Base-by-base conservation (phyloP, 2,888 invertebrate genomes). In the Rhopalosiphum nymphaeae region DNA sequence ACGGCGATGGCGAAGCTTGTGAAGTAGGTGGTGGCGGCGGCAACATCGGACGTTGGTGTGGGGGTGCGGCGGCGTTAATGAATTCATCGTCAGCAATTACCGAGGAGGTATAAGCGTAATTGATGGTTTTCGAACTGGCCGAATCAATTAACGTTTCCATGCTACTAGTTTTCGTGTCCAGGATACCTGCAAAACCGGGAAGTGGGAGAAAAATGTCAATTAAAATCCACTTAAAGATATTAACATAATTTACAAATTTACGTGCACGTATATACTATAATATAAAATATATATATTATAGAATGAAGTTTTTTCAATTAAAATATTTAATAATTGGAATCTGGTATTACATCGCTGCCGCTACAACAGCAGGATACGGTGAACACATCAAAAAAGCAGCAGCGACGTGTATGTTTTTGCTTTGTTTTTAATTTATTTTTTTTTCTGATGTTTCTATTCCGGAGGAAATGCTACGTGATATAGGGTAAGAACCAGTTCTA, bases 141-240 rank as follows among this genome's bases (percentile, higher is more conserved):
- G 94, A 90, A 86, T 94, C 94, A 84, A 94, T 94, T 94, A 94
- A 53, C 86, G 94, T 94, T 86, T 94, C 94, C 94, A 91, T 94
- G 94, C 94, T 94, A 91, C 91, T 46, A 86, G 86, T 94, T 78
- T 86, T 94, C 67, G 90, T n/a, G 49, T 94, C 91, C 61, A 91
- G 89, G n/a, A 94, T 61, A 56, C 94, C 94, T 94, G 90, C 84
- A 56, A 92, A 89, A 89, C n/a, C 36, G 87, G 61, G 46, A 29
- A 53, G 26, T 16, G 44, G 13, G 10, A 46, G 49, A 91, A 86
- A 94, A 92, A 89, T 91, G 88, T 94, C 94, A 94, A 91, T 94
- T 57, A 94, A 86, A 86, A 91, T 91, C 94, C 92, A 67, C 91
- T 94, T 92, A 90, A 89, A 94, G 26, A 92, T 46, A 85, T 94